Evolutionary conservation across 2,888 invertebrate genomes (phyloP), one percentile per base, ranked within the genome.

Genomic region (Tolmerus cingulatus): DNA sequence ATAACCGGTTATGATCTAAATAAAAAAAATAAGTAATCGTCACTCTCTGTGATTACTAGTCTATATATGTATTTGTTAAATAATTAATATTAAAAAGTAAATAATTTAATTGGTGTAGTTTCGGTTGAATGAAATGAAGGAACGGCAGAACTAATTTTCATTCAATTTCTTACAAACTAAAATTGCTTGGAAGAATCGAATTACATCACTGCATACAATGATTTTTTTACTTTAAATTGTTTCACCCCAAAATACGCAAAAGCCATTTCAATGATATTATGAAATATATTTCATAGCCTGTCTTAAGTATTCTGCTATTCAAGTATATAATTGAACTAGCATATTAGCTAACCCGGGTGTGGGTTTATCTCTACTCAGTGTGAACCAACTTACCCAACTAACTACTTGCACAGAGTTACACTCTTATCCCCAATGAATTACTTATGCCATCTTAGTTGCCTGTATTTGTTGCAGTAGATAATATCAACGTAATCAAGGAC

Each of bases 1-100:
- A 86, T 51, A 90, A 89, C 87, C 90, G 89, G 88, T 90, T 90
- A 88, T 90, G 89, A 89, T 90, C 90, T 90, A 88, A 34, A 34
- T 34, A 34, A 89, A 89, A 2, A n/a, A 23, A 66, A 30, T 66
- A 57, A 51, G 8, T 12, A 40, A 40, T 12, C 40, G 40, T 12
- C 8, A 40, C 7, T 34, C 34, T 40, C 9, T 12, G 40, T 40
- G 40, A 40, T 37, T 37, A 37, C 1, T 34, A 34, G 7, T 34
- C 34, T 34, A 2, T 34, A 34, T n/a, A n/a, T n/a, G n/a, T 34
- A 37, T 8, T 9, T 8, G 8, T 37, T 37, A 37, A 37, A 37
- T 37, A 37, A 9, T 37, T 37, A 37, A 37, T 37, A 37, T 37
- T 37, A 9, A 37, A 37, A 37, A 37, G 37, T 7, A 37, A 1